A percentile compares a stretch with the other conserved stretches of the same genome.
These are phyloP conservation scores for Trissolcus basalis DNA, from an alignment of 1,140 invertebrate species.

Conservation along the genomic window DNA sequence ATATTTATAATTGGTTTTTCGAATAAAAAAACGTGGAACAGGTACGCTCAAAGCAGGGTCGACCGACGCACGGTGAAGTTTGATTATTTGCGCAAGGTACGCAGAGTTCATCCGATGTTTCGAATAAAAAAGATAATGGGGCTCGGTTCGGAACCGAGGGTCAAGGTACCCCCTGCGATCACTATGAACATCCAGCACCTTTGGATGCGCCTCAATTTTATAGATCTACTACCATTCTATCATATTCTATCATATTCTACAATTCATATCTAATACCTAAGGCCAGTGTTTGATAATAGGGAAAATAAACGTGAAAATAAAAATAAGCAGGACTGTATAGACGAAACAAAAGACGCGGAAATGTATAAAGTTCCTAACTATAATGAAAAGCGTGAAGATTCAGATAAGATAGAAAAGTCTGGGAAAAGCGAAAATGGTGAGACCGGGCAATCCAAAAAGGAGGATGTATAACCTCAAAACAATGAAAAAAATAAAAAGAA, in stretches of 20 bases:
- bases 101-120: slow-evolving; percentile 85
- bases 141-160: slow-evolving; percentile 74
- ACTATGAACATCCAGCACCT: slow-evolving; percentile 84
- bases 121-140: slow-evolving; percentile 78
- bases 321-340: slow-evolving; percentile 5
- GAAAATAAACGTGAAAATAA: slow-evolving; percentile 13
- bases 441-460: no score
- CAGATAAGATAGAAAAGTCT: background rate
- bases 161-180: slow-evolving; percentile 85
- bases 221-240: slow-evolving; percentile 33
- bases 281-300: slow-evolving; percentile 26
- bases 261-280: no score
- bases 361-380: slow-evolving; percentile 33
- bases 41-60: slow-evolving; percentile 83
- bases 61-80: slow-evolving; percentile 91
- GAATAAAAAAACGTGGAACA: no score
- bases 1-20: no score
- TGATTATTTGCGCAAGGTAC: slow-evolving; percentile 88
- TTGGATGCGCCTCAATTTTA: slow-evolving; percentile 53
- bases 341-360: slow-evolving; percentile 34
- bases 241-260: no score
- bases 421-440: background rate
- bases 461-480: no score
- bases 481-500: slow-evolving; percentile 10
- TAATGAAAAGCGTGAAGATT: slow-evolving; percentile 11